These are phyloP conservation scores for Rhinopomastus cyanomelas DNA, from an alignment of 2,113 vertebrate genomes.

Conservation along the genomic window DNA sequence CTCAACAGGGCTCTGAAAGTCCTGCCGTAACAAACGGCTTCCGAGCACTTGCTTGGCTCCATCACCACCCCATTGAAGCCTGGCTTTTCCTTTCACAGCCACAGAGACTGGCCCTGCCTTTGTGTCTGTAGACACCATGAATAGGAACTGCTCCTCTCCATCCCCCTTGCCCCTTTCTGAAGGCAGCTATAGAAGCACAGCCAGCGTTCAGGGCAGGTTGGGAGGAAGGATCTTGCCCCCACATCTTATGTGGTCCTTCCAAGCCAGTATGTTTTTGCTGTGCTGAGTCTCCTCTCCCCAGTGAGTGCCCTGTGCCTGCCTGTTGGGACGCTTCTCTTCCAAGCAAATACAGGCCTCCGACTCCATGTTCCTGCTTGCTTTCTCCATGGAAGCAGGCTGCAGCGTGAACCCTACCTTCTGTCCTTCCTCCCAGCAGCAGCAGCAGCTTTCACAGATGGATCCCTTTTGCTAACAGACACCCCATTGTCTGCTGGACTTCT, in stretches of 20 bases:
- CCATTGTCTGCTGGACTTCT: conserved; percentile 26
- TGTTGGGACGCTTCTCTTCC: not conserved
- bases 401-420: not conserved
- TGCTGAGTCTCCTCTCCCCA: not conserved
- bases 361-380: not conserved
- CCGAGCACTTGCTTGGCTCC: conserved; percentile 44
- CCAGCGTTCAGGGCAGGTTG: not conserved
- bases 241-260: not conserved
- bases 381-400: not conserved
- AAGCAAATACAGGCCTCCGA: not conserved
- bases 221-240: not conserved
- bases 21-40: conserved; percentile 50
- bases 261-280: not conserved
- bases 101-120: conserved; percentile 9
- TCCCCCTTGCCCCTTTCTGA: not conserved
- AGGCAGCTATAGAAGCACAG: conserved; percentile 22
- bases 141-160: conserved; percentile 22
- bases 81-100: conserved; percentile 27
- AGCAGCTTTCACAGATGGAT: conserved; percentile 16
- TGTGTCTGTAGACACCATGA: not conserved
- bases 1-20: not conserved
- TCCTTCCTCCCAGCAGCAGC: not conserved
- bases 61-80: not conserved
- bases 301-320: not conserved
- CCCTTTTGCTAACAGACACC: conserved; percentile 11